phyloP scores from a whole-genome alignment of 1,140 invertebrate genomes.

The Orchestia grillus region DNA sequence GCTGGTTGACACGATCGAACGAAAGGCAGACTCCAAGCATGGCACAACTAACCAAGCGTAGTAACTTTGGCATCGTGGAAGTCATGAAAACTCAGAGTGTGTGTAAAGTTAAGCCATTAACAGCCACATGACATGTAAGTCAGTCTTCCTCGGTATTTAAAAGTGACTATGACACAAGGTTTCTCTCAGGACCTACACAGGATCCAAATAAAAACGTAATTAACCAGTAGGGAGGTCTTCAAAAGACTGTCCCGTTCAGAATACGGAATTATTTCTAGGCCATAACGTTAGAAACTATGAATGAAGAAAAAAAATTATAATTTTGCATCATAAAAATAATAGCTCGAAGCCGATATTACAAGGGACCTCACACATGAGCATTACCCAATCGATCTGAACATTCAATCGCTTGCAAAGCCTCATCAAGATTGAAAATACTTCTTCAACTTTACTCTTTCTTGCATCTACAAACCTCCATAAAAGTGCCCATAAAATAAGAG shows the following conservation, averaged over 20 bases:
- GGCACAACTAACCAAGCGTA: background rate
- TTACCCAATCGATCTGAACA: background rate
- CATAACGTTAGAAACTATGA: background rate
- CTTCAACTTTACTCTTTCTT: background rate
- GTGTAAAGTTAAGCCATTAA: background rate
- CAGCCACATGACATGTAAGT: background rate
- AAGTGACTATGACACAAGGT: background rate
- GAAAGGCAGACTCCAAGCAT: background rate
- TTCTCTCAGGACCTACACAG: too few species aligned
- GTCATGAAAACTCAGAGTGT: background rate
- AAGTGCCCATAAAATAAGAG: background rate
- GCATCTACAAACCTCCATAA: background rate
- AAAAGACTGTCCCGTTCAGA: background rate
- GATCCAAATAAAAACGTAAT: too few species aligned
- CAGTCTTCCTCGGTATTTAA: background rate
- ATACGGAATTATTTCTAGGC: background rate
- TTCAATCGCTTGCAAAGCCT: background rate
- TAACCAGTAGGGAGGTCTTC: too few species aligned
- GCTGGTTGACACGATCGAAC: background rate
- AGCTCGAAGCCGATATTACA: background rate
- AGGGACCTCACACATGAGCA: background rate
- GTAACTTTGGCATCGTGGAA: background rate
- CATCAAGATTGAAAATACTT: background rate
- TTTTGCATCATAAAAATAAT: background rate
- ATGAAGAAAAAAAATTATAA: background rate